Base-by-base conservation (phyloP, 2,888 invertebrate genomes). In the Leptarthrus brevirostris region DNA sequence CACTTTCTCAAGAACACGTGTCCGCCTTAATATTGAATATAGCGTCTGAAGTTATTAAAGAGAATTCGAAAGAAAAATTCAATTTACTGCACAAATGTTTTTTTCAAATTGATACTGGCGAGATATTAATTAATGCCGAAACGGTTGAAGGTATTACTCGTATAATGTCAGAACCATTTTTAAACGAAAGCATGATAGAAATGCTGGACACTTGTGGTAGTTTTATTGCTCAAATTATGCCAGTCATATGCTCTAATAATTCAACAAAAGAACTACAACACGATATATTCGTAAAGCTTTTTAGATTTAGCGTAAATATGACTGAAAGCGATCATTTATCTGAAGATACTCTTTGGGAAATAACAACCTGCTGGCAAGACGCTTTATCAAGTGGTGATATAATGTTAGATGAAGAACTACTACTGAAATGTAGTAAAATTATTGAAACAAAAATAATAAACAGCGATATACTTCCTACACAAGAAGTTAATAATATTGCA, bases 331-430 rank as follows among this genome's bases (percentile, higher is more conserved):
- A 83, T 58, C 79, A 80, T 74, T 76, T 85, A 14, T 82, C 83
- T 0, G 82, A 83, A 74, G 88, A 88, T 76, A 88, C 89, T 10
- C 82, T 89, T 78, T 85, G 86, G 85, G 89, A 89, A 82, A 83
- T 87, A 44, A 87, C 86, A 18, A 86, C 87, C 14, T 86, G 89
- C 47, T 89, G 89, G 89, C 88, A 87, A 79, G 89, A 88, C 81
- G 86, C 86, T 5, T 77, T 88, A 3, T 83, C 84, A 1, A 82
- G 82, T 77, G 79, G 81, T 64, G 83, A 84, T 69, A 81, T 85
- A 18, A 74, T 77, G 34, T 79, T 83, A 20, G 79, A 82, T 69
- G 77, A 79, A 0, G 61, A 66, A 1, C 66, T 84, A 12, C 54
- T 84, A 5, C 18, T 76, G 1, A 77, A 77, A 20, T 84, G 84